Base-by-base conservation (phyloP, 2,888 invertebrate species). In the Thymelicus acteon region DNA sequence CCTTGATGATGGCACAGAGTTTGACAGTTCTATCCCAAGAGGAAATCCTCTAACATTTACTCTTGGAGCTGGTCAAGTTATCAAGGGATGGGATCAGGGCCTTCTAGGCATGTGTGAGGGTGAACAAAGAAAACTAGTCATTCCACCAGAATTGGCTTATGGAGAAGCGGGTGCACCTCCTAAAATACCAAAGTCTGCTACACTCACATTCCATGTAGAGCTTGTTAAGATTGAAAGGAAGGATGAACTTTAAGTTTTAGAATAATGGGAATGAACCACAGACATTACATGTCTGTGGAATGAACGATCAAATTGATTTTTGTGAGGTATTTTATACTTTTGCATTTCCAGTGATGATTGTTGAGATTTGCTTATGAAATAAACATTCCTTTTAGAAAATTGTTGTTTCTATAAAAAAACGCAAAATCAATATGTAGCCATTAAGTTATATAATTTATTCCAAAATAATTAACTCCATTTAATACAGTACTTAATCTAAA, bases 61-160 rank as follows among this genome's bases (percentile, higher is more conserved):
- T 2, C 90, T 98, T 69, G 98, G 98, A 57, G 94, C 95, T 4
- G 97, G 97, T 0, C 97, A 98, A 90, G 98, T 98, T 4, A 98
- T 98, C 76, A 97, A 97, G 87, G 98, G 98, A 54, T 98, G 98
- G 98, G 98, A 98, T 79, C 97, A 97, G 90, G 98, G 98, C 0
- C 93, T 98, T 1, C 92, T 98, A 73, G 97, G 97, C 64, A 98
- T 98, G 97, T 98, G 98, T 90, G 96, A 96, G 83, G 97, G 97
- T 57, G 98, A 98, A 86, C 96, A 97, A 83, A 94, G 98, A 67
- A 97, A 97, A 82, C 91, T 98, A 54, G 96, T 97, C 5, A 97
- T 98, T 79, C 98, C 98, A 13, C 95, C 98, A 10, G 97, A 98
- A 79, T 89, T 98, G 75, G 98, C 96, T 0, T 98, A 98, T 85